A percentile compares a stretch with the other conserved stretches of the same genome.
These are phyloP conservation scores for Eupithecia dodoneata DNA, from an alignment of 2,888 invertebrate species.

Conservation along the genomic window DNA sequence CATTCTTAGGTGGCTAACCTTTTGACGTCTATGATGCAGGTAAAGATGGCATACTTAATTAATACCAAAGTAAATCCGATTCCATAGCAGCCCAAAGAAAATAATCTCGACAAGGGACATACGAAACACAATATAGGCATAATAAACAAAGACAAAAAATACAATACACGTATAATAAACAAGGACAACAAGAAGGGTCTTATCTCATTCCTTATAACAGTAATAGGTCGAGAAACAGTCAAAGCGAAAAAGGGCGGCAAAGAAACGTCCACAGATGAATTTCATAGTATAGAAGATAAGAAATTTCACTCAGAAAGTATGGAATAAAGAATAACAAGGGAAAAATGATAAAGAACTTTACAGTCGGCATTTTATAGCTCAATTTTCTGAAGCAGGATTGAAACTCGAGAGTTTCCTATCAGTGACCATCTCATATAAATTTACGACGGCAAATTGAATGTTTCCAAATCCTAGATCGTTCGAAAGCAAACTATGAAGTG, in stretches of 20 bases:
- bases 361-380: background rate
- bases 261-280: conserved; percentile 28
- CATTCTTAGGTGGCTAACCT: background rate
- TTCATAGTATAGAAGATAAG: conserved; percentile 10
- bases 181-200: conserved; percentile 38
- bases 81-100: background rate
- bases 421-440: background rate
- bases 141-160: conserved; percentile 34
- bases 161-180: conserved; percentile 40
- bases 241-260: conserved; percentile 44
- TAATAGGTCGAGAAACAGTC: conserved; percentile 45
- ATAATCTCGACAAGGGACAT: background rate
- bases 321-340: background rate
- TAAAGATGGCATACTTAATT: background rate
- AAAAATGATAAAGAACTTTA: background rate
- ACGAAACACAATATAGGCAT: background rate
- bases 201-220: conserved; percentile 46
- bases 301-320: background rate
- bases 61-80: background rate
- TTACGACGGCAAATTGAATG: background rate
- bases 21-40: background rate
- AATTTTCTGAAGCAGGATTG: background rate
- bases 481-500: background rate
- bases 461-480: background rate
- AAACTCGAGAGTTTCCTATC: background rate